Percentiles rank a stretch among this genome's conserved stretches.
Evolutionary conservation across 1,140 invertebrate species (phyloP).

Genomic region (Oryzaephilus surinamensis): DNA sequence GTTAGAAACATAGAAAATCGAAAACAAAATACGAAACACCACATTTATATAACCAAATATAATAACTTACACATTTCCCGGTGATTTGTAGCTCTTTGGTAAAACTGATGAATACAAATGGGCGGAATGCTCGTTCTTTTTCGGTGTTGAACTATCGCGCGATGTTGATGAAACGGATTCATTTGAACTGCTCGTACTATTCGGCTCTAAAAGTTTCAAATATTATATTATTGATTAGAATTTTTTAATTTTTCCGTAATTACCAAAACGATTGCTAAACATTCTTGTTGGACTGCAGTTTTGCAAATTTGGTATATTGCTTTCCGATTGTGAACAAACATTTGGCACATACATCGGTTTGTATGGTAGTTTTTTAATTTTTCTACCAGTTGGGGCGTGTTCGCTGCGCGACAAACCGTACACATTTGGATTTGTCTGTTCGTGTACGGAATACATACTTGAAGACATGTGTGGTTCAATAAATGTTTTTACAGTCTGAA

Average conservation of each 20-base stretch:
- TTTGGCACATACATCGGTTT: slow-evolving; percentile 18
- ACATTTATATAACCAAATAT: too few relatives aligned
- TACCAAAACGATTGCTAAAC: too few relatives aligned
- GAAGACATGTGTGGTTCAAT: slow-evolving; percentile 28
- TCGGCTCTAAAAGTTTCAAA: slow-evolving; percentile 19
- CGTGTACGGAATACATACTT: slow-evolving; percentile 36
- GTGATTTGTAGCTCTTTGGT: slow-evolving; percentile 33
- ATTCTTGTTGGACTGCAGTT: slow-evolving; percentile 31
- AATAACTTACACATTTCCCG: slow-evolving; percentile 36
- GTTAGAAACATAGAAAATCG: too few relatives aligned
- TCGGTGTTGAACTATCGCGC: slow-evolving; percentile 28
- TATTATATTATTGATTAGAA: background rate
- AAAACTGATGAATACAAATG: slow-evolving; percentile 24
- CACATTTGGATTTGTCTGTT: slow-evolving; percentile 16
- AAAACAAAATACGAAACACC: too few relatives aligned
- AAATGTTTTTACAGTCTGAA: slow-evolving; percentile 16
- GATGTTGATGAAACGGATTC: slow-evolving; percentile 59
- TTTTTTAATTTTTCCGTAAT: too few relatives aligned
- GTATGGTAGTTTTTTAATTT: slow-evolving; percentile 19
- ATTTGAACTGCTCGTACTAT: slow-evolving; percentile 59
- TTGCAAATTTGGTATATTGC: slow-evolving; percentile 31
- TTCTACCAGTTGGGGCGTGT: slow-evolving; percentile 12
- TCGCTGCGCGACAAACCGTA: slow-evolving; percentile 28
- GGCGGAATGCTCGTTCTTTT: slow-evolving; percentile 29
- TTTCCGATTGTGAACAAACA: slow-evolving; percentile 33